Conservation (phyloP, 2,888 invertebrate species). For the Malachius bipustulatus region DNA sequence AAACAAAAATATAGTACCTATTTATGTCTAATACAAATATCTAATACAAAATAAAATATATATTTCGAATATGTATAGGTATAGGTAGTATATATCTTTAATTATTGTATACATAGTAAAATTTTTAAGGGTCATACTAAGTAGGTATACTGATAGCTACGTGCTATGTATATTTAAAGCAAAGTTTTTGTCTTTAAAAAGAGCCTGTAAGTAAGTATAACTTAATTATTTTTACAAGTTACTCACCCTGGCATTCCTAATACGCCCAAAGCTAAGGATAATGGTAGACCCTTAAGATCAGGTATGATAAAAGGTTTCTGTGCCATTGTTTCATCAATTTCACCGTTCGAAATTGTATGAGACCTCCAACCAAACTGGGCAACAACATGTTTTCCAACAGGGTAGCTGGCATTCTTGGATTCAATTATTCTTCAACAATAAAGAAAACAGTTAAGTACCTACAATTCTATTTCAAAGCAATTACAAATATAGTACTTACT, state of each 20-base stretch:
- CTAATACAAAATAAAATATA: too few relatives aligned
- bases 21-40: too few relatives aligned
- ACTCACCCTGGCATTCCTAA: conserved; percentile 59
- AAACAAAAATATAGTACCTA: too few relatives aligned
- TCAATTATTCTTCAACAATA: conserved; percentile 47
- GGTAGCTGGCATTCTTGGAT: conserved; percentile 50
- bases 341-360: conserved; percentile 41
- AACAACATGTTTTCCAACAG: conserved; percentile 49
- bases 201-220: too few relatives aligned
- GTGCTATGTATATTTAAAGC: too few relatives aligned
- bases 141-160: too few relatives aligned
- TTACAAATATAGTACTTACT: conserved; percentile 32
- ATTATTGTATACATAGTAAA: too few relatives aligned
- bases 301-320: conserved; percentile 38
- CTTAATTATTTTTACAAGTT: background rate
- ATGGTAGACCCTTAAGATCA: conserved; percentile 45
- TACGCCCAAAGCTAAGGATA: conserved; percentile 50
- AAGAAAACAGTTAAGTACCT: conserved; percentile 6
- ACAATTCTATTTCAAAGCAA: too few relatives aligned
- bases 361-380: conserved; percentile 58
- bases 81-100: too few relatives aligned
- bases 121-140: too few relatives aligned
- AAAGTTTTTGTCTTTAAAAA: too few relatives aligned
- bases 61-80: too few relatives aligned
- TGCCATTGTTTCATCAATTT: conserved; percentile 16